Percentiles rank a stretch among this genome's conserved stretches.
Conservation (phyloP, 2,113 vertebrate genomes). For the Otocyon megalotis region DNA sequence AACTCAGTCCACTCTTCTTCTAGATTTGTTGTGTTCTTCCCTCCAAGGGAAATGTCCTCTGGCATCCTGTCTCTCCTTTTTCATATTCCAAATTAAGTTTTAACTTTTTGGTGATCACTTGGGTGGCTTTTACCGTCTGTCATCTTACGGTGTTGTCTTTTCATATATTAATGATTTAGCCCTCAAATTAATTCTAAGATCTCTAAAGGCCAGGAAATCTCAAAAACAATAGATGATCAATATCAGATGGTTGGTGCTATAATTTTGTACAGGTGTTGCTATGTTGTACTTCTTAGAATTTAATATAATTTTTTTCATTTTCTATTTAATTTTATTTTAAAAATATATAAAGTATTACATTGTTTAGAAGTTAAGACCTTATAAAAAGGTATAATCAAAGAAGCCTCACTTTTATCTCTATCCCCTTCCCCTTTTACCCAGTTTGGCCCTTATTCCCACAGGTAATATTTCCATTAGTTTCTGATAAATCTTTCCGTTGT, state of each 20-base stretch:
- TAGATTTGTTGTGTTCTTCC: not conserved
- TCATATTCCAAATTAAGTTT: not conserved
- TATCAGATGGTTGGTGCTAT: not conserved
- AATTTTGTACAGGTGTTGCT: conserved; percentile 39
- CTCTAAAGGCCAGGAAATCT: not conserved
- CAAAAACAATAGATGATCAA: not conserved
- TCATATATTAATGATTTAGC: not conserved
- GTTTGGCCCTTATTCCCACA: not conserved
- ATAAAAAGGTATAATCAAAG: not conserved
- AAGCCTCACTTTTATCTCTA: not conserved
- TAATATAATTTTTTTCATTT: not conserved
- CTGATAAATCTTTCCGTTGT: not conserved
- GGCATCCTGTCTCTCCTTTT: not conserved
- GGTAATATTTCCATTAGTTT: conserved; percentile 46
- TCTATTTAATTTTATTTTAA: not conserved
- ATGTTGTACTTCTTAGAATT: not conserved
- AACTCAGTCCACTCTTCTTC: not conserved
- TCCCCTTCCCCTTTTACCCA: not conserved
- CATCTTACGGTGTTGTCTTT: not conserved
- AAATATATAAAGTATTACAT: conserved; percentile 22
- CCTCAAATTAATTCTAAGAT: conserved; percentile 27
- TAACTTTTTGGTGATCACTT: not conserved
- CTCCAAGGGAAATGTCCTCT: not conserved
- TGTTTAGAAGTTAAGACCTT: not conserved
- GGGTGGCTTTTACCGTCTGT: not conserved